These are phyloP conservation scores for Australoheros facetus DNA, from an alignment of 2,797 vertebrate genomes.

Conservation along the genomic window DNA sequence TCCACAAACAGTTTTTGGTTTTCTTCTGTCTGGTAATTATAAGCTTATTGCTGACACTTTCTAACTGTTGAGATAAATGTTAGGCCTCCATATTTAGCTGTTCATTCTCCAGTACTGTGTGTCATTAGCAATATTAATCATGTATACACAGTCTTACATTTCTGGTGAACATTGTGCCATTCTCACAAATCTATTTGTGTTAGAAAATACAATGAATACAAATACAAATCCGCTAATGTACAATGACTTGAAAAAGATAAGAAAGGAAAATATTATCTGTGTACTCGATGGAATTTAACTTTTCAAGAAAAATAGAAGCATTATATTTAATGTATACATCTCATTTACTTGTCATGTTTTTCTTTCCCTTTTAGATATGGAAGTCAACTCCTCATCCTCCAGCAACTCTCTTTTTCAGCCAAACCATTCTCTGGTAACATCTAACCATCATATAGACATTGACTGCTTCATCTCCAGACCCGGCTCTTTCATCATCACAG, in stretches of 20 bases:
- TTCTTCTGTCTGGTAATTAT: background rate
- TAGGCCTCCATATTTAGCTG: background rate
- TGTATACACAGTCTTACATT: no score
- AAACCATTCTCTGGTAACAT: rapidly evolving
- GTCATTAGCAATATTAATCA: no score
- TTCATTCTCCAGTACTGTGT: background rate
- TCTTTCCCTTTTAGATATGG: background rate
- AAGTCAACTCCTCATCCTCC: background rate
- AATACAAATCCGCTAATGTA: background rate
- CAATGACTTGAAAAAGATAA: background rate
- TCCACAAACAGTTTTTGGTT: no score
- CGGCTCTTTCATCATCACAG: rapidly evolving
- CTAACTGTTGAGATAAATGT: background rate
- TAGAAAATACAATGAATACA: background rate
- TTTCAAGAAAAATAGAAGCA: background rate
- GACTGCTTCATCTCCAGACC: background rate
- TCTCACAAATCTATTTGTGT: background rate
- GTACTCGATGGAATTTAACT: background rate
- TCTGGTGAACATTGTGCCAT: background rate
- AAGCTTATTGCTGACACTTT: background rate
- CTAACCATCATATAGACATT: rapidly evolving
- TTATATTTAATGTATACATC: no score
- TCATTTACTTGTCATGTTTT: no score
- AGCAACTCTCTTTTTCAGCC: background rate
- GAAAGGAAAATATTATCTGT: background rate